Conservation (phyloP, 2,888 invertebrate genomes). For the Dicranocentrus wangi region DNA sequence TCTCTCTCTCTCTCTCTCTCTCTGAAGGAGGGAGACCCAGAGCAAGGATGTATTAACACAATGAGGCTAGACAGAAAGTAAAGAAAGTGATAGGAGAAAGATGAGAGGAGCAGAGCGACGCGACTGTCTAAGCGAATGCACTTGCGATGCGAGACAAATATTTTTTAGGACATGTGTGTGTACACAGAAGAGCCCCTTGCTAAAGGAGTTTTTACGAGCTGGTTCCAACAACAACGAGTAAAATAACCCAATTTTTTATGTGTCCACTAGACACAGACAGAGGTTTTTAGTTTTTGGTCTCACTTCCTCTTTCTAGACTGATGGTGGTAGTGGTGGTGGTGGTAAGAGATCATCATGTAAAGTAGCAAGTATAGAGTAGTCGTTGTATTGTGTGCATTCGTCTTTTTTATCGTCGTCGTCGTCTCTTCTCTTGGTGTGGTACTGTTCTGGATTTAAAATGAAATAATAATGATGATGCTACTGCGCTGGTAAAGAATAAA, state of each 20-base stretch:
- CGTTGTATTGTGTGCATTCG: neutral
- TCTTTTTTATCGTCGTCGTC: neutral
- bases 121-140: no score
- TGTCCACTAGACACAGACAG: slow-evolving; percentile 22
- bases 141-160: no score
- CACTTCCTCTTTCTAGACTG: no score
- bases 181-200: no score
- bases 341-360: slow-evolving; percentile 4
- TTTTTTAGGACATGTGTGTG: no score
- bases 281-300: no score
- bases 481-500: neutral
- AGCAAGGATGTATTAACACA: neutral
- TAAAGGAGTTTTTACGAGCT: no score
- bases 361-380: neutral
- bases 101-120: neutral
- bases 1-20: no score
- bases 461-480: slow-evolving; percentile 13
- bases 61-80: slow-evolving; percentile 26
- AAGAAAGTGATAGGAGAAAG: slow-evolving; percentile 35
- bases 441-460: slow-evolving; percentile 20
- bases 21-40: slow-evolving; percentile 3
- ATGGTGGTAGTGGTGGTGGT: no score
- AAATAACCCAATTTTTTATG: slow-evolving; percentile 31
- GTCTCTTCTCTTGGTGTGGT: neutral
- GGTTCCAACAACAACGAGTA: neutral